Conservation (phyloP, 1,140 invertebrate species). For the Coptotermes formosanus region DNA sequence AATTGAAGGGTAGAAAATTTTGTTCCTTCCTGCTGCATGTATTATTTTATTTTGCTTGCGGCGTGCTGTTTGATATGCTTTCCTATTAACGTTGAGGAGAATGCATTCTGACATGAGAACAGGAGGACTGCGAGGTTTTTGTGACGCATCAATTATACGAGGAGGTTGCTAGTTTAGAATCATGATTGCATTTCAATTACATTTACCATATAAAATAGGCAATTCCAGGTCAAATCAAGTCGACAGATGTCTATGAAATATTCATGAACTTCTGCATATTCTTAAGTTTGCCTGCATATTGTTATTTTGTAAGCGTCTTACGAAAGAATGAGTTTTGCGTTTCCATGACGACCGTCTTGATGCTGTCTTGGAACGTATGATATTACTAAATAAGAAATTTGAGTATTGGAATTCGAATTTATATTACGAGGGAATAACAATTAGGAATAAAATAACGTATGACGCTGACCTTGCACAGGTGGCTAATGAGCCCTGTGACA, state of each 20-base stretch:
- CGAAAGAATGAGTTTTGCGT: background rate
- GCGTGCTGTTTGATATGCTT: background rate
- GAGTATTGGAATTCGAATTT: too few species aligned
- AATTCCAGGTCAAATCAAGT: constrained; percentile 8
- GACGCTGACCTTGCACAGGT: too few species aligned
- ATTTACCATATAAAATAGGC: constrained; percentile 14
- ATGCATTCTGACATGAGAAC: background rate
- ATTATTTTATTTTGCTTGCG: background rate
- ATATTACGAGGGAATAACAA: too few species aligned
- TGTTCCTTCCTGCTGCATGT: background rate
- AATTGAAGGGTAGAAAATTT: background rate
- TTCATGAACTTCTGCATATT: background rate
- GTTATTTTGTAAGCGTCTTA: background rate
- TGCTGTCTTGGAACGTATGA: background rate
- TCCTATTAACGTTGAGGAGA: background rate
- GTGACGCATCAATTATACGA: background rate
- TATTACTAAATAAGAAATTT: too few species aligned
- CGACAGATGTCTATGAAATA: constrained; percentile 16
- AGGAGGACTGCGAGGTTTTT: too few species aligned
- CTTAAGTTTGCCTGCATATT: background rate
- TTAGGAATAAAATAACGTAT: too few species aligned
- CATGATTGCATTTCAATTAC: background rate
- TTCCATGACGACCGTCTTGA: background rate
- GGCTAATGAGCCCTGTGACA: too few species aligned
- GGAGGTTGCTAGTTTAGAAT: constrained; percentile 1